Evolutionary conservation across 2,888 invertebrate genomes (phyloP), one percentile per base, ranked within the genome.

Genomic region (Acleris holmiana): DNA sequence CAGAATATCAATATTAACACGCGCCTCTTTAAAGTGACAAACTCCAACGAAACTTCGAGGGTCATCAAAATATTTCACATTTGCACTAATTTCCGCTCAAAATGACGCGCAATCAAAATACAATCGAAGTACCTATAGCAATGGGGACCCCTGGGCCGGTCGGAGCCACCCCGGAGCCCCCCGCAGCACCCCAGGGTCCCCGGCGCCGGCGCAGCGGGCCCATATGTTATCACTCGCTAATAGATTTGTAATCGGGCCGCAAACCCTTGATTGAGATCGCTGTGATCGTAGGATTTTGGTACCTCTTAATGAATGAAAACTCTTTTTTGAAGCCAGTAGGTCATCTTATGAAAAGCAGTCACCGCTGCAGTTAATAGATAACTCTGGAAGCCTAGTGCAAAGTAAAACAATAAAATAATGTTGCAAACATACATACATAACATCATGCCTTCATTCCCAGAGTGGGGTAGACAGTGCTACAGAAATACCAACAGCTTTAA

Each of bases 211-310:
- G 78, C 84, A 78, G 76, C 72, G 68, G 75, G 76, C 79, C 81
- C 89, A 88, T 91, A 91, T 91, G 91, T 75, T 78, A 73, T 76
- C 80, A 71, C 77, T 71, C 70, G 74, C 79, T 89, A 86, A 89
- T 84, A 86, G 86, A 83, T 84, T 87, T 86, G 79, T 87, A 82
- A 88, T 85, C 81, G 83, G 75, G 86, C 87, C 86, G 76, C 86
- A 88, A 89, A 87, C 84, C 84, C 77, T 68, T 60, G 41, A 46
- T 53, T 61, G 18, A 57, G 21, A 54, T 54, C n/a, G 3, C 8
- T 35, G 13, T 35, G 17, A 35, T 17, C 19, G 10, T 23, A 21
- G 49, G 8, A 35, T 44, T 44, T 15, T 17, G 17, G 15, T n/a
- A 7, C 0, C 44, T 15, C n/a, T n/a, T n/a, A n/a, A n/a, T n/a